A percentile compares a stretch with the other conserved stretches of the same genome.
These are phyloP conservation scores for Ahaetulla prasina DNA, from an alignment of 2,113 vertebrate genomes.

Conservation along the genomic window DNA sequence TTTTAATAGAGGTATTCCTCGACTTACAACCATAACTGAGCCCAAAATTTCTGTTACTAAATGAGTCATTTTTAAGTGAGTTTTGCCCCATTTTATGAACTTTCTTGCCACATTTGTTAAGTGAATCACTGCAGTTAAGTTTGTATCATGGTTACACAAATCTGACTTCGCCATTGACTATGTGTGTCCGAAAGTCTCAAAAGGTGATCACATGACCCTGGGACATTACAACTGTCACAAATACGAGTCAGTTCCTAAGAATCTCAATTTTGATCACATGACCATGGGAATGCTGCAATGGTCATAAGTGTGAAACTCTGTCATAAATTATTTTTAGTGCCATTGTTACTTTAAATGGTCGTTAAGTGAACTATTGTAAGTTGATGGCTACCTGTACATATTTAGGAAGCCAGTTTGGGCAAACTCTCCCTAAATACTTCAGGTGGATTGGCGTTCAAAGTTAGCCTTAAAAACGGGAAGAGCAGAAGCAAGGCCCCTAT, in stretches of 20 bases:
- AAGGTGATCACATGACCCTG: not conserved
- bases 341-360: not conserved
- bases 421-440: not conserved
- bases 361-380: not conserved
- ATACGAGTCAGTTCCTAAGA: not conserved
- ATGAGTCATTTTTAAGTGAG: not conserved
- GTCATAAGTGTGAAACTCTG: not conserved
- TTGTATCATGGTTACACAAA: not conserved
- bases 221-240: not conserved
- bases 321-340: not conserved
- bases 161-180: not conserved
- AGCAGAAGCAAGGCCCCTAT: not conserved
- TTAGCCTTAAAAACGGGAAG: not conserved
- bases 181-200: not conserved
- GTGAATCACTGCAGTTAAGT: not conserved
- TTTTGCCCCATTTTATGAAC: not conserved
- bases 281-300: not conserved
- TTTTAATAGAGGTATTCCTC: not conserved
- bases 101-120: not conserved
- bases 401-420: not conserved
- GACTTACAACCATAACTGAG: not conserved
- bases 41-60: not conserved
- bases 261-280: not conserved
- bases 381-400: not conserved
- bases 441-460: not conserved